Base-by-base conservation (phyloP, 2,888 invertebrate species). In the Serrognathus titanus region DNA sequence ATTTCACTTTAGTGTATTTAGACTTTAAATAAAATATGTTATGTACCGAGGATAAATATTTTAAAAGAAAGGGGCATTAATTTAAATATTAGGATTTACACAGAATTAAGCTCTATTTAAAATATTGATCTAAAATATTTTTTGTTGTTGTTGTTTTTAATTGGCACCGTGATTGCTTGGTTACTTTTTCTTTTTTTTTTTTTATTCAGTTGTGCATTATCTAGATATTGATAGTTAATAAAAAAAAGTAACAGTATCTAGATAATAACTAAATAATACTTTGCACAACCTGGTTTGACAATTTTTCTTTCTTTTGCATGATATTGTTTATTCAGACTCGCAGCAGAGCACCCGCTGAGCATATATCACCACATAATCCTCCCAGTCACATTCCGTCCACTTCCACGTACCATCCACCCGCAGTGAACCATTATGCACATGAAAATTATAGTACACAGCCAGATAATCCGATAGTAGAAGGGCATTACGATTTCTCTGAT, bases 261-360 rank as follows among this genome's bases (percentile, higher is more conserved):
- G 58, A 59, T 58, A 56, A 60, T 62, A 58, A 65, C 58, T 54
- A 48, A 43, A 55, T 56, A 11, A 51, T 62, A 64, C 63, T 57
- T 63, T 60, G 66, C 69, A 66, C 68, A 63, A 67, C 69, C 67
- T 71, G 66, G 10, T 16, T 16, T 43, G 43, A 43, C 43, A 66
- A 65, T 70, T 67, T 71, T 71, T 69, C 69, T 69, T 71, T 71
- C 66, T 72, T 73, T 76, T 76, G 75, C 75, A 75, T 74, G 75
- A 31, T 72, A 66, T 59, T 59, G 49, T 72, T 69, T 69, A 66
- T 69, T 68, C 67, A 72, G 72, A 66, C 68, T 65, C 65, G 65
- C 65, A 68, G 66, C 66, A 66, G 63, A 60, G 61, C 63, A 63
- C 63, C 65, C 58, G 60, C 63, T 63, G 63, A 62, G 63, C 59